A percentile compares a stretch with the other conserved stretches of the same genome.
Conservation (phyloP, 1,140 invertebrate species). For the Listronotus bonariensis region DNA sequence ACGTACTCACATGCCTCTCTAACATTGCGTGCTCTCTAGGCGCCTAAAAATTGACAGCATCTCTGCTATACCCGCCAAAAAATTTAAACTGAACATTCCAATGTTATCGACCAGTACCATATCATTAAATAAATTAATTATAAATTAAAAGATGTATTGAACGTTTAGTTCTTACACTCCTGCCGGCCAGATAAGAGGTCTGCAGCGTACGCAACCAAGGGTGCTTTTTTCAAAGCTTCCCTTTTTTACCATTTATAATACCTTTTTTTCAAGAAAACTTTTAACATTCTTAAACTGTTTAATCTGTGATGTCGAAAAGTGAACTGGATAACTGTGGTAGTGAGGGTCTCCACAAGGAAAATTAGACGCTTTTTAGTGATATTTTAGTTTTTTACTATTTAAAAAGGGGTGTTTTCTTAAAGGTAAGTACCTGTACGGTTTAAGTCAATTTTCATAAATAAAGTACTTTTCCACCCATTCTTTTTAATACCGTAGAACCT, state of each 20-base stretch:
- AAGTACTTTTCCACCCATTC: too few relatives aligned
- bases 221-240: background rate
- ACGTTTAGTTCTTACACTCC: slow-evolving; percentile 24
- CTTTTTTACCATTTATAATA: background rate
- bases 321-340: background rate
- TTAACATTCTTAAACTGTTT: background rate
- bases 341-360: background rate
- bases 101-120: slow-evolving; percentile 3
- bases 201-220: background rate
- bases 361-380: background rate
- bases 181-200: slow-evolving; percentile 16
- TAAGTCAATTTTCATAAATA: too few relatives aligned
- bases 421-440: slow-evolving; percentile 3
- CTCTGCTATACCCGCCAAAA: slow-evolving; percentile 8
- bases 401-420: background rate
- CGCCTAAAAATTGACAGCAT: too few relatives aligned
- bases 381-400: background rate
- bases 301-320: slow-evolving; percentile 1
- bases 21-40: background rate
- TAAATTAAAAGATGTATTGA: slow-evolving; percentile 18
- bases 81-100: slow-evolving; percentile 18
- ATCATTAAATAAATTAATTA: slow-evolving; percentile 1
- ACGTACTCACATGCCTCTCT: background rate
- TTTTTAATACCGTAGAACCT: too few relatives aligned
- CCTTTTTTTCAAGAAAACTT: background rate